Evolutionary conservation across 2,797 vertebrate genomes (phyloP).

Genomic region (Cephalopachus bancanus): DNA sequence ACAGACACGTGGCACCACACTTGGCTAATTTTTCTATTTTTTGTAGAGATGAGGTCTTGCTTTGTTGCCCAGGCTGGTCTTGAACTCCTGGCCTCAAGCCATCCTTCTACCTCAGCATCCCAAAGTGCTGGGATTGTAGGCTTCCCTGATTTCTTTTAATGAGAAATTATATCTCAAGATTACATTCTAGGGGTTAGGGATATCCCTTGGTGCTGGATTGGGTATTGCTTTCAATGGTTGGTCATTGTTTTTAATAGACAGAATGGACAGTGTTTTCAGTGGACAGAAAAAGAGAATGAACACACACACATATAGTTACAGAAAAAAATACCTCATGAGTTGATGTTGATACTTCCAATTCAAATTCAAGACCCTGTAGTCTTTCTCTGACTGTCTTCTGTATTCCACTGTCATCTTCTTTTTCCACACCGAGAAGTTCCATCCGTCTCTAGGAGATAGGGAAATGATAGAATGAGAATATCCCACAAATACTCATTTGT

Average conservation of each 20-base stretch:
- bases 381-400: neutral
- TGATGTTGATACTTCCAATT: neutral
- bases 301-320: neutral
- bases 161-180: neutral
- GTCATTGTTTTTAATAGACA: neutral
- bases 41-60: too few species aligned
- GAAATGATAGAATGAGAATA: neutral
- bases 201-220: neutral
- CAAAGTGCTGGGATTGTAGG: too few species aligned
- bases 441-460: neutral
- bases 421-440: neutral
- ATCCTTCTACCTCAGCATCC: too few species aligned
- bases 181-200: neutral
- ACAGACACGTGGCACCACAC: too few species aligned
- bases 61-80: too few species aligned
- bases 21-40: too few species aligned
- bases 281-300: neutral
- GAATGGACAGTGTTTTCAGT: conserved; percentile 2
- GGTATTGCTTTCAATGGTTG: neutral
- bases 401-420: neutral
- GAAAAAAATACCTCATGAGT: conserved; percentile 36
- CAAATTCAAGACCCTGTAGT: neutral
- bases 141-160: neutral
- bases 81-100: too few species aligned
- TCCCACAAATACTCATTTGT: neutral